Conservation (phyloP, 1,140 invertebrate species). For the Halotydeus destructor region DNA sequence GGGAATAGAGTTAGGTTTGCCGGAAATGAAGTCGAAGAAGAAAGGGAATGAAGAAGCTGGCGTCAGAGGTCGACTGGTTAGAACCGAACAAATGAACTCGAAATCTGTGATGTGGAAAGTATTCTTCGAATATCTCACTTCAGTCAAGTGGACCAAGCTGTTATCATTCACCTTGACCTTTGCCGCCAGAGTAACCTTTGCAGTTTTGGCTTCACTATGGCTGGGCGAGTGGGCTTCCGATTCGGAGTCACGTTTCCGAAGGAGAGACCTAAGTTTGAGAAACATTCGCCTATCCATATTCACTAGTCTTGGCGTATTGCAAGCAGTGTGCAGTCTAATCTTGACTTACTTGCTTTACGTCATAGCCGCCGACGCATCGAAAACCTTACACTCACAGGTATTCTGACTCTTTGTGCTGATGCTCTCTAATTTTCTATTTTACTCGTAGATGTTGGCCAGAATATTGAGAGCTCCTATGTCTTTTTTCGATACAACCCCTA, state of each 20-base stretch:
- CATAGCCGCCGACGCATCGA: too few species aligned
- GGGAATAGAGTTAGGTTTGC: too few species aligned
- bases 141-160: too few species aligned
- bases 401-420: too few species aligned
- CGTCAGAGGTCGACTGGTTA: too few species aligned
- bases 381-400: too few species aligned
- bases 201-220: constrained; percentile 22
- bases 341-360: constrained; percentile 7
- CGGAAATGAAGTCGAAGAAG: too few species aligned
- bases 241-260: constrained; percentile 12
- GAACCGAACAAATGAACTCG: too few species aligned
- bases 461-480: constrained; percentile 37
- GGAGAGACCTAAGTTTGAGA: constrained; percentile 31
- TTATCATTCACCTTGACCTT: constrained; percentile 16
- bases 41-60: too few species aligned
- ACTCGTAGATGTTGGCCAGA: constrained; percentile 36
- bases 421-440: too few species aligned
- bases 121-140: too few species aligned
- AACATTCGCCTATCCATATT: constrained; percentile 71
- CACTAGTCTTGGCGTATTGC: constrained; percentile 57
- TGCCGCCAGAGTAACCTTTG: constrained; percentile 17
- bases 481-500: constrained; percentile 39
- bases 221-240: constrained; percentile 25
- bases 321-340: constrained; percentile 25
- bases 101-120: too few species aligned